A percentile compares a stretch with the other conserved stretches of the same genome.
These are phyloP conservation scores for Amorpha juglandis DNA, from an alignment of 2,888 invertebrate genomes.

Conservation along the genomic window DNA sequence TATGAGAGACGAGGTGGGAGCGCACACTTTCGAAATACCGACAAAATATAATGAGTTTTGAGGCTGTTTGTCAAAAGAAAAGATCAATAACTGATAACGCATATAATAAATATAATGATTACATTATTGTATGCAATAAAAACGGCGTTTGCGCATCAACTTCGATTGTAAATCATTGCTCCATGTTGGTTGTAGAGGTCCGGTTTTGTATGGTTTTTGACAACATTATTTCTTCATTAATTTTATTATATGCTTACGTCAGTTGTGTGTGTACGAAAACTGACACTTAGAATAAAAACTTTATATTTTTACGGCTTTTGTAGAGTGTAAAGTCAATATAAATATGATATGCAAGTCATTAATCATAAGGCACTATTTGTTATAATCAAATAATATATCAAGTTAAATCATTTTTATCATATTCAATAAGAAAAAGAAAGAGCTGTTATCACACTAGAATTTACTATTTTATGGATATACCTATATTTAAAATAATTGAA, in stretches of 20 bases:
- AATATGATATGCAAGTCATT: neutral
- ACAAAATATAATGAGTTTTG: conserved; percentile 44
- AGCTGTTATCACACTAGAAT: too few species aligned
- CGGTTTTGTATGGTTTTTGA: conserved; percentile 30
- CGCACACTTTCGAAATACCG: conserved; percentile 31
- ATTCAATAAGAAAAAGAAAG: neutral
- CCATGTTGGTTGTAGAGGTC: conserved; percentile 35
- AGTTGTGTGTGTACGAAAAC: conserved; percentile 6
- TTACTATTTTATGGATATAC: too few species aligned
- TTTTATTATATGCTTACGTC: conserved; percentile 25
- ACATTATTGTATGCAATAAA: conserved; percentile 52
- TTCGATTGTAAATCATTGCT: conserved; percentile 39
- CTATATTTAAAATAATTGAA: too few species aligned
- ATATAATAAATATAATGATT: conserved; percentile 52
- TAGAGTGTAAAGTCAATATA: conserved; percentile 1
- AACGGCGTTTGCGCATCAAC: conserved; percentile 52
- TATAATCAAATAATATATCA: too few species aligned
- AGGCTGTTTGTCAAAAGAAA: conserved; percentile 44
- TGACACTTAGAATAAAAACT: conserved; percentile 10
- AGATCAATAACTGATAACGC: conserved; percentile 46
- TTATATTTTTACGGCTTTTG: conserved; percentile 11
- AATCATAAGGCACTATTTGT: neutral
- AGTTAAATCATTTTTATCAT: neutral
- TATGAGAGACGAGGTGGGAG: conserved; percentile 28
- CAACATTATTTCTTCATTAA: conserved; percentile 34